These are phyloP conservation scores for Lacerta agilis DNA, from an alignment of 2,797 vertebrate species.

Conservation along the genomic window DNA sequence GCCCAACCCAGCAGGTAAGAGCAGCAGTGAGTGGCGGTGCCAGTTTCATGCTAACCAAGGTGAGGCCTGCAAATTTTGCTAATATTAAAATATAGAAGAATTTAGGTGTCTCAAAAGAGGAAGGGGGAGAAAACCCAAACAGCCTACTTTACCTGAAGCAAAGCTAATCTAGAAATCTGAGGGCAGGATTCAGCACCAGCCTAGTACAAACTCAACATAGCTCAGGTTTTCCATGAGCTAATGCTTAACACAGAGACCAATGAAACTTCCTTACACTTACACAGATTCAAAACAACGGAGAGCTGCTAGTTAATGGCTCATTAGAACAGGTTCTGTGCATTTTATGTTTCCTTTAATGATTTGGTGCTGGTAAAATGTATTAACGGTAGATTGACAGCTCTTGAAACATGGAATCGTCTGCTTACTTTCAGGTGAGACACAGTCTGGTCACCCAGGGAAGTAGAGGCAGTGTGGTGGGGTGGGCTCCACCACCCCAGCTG, in stretches of 20 bases:
- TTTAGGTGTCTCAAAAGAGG: neutral
- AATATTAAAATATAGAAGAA: neutral
- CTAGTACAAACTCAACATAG: conserved; percentile 21
- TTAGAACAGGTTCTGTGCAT: neutral
- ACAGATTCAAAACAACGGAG: conserved; percentile 25
- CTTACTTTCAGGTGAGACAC: neutral
- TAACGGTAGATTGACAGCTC: neutral
- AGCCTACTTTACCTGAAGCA: neutral
- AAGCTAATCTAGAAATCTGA: neutral
- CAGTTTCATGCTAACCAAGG: too few relatives aligned
- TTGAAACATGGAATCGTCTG: neutral
- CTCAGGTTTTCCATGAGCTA: conserved; percentile 36
- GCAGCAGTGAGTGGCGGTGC: too few relatives aligned
- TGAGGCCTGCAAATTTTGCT: too few relatives aligned
- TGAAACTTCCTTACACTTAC: conserved; percentile 26
- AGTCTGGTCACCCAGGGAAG: neutral
- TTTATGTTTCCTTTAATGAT: conserved; percentile 9
- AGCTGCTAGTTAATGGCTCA: neutral
- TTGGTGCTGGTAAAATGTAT: neutral
- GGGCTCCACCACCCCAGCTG: neutral
- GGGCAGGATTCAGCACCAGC: neutral
- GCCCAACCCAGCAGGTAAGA: too few relatives aligned
- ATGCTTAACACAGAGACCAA: conserved; percentile 19
- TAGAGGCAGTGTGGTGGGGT: neutral
- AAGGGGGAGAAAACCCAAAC: neutral